Percentiles rank a stretch among this genome's conserved stretches.
These are phyloP conservation scores for Avahi laniger DNA, from an alignment of 2,797 vertebrate species.

Conservation along the genomic window DNA sequence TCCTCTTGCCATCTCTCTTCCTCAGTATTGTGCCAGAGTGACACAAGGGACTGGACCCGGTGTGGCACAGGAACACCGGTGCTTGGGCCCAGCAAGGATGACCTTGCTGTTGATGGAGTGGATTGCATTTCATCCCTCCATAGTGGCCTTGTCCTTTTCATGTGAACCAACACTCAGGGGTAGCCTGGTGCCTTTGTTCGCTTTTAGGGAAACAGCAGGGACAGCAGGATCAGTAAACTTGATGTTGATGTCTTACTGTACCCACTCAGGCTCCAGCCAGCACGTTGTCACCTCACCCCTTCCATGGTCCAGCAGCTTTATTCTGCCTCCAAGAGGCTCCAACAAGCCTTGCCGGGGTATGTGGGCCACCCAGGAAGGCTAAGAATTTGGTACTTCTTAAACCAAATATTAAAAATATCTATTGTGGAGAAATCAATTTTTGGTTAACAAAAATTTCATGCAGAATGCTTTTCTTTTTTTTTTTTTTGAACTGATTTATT, in stretches of 20 bases:
- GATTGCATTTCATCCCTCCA: background rate
- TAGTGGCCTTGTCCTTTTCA: background rate
- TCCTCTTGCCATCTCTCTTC: background rate
- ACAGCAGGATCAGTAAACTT: background rate
- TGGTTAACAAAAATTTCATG: background rate
- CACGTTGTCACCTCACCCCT: background rate
- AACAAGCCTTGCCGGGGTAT: background rate
- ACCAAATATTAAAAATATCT: background rate
- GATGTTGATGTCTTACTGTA: background rate
- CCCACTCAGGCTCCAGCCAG: background rate
- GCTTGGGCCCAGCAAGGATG: background rate
- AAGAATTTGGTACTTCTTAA: background rate
- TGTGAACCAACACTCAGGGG: background rate
- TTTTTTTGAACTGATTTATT: background rate
- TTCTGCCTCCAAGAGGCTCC: background rate
- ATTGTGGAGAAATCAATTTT: background rate
- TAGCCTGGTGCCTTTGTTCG: background rate
- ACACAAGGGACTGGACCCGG: background rate
- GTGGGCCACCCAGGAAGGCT: background rate
- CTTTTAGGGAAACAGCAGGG: background rate
- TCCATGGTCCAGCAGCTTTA: background rate
- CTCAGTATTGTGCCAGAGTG: background rate
- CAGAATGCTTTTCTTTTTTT: background rate
- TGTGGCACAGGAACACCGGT: background rate
- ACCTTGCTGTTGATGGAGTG: background rate